Evolutionary conservation across 2,888 invertebrate genomes (phyloP).

Genomic region (Sphinx pinastri): DNA sequence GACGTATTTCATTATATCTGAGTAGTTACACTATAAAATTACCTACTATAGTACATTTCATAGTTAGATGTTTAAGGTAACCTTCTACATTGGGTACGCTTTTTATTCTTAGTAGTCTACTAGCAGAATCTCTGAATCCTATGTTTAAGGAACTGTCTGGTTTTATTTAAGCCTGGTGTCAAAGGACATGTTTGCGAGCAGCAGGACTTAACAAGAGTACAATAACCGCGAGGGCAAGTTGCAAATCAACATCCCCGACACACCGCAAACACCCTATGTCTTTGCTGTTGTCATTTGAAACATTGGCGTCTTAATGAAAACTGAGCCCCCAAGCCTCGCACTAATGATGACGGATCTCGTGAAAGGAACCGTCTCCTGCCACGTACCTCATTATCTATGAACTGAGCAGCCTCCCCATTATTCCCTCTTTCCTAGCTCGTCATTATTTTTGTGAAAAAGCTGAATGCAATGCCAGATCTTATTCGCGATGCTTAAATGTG

Average conservation of each 20-base stretch:
- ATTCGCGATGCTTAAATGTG: background rate
- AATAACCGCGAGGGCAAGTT: constrained; percentile 46
- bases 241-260: constrained; percentile 46
- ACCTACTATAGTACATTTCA: too few relatives aligned
- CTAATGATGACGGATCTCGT: constrained; percentile 79
- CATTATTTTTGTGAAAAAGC: constrained; percentile 53
- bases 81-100: too few relatives aligned
- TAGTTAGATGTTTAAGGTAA: background rate
- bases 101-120: background rate
- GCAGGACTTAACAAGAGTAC: constrained; percentile 21
- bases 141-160: too few relatives aligned
- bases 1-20: too few relatives aligned
- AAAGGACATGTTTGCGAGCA: background rate
- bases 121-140: too few relatives aligned
- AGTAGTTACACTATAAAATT: too few relatives aligned
- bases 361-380: constrained; percentile 69
- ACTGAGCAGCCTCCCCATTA: constrained; percentile 30
- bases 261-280: constrained; percentile 34
- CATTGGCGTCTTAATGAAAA: constrained; percentile 78
- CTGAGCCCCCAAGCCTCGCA: constrained; percentile 66
- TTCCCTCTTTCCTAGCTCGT: constrained; percentile 46
- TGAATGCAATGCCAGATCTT: constrained; percentile 44
- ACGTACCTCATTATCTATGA: constrained; percentile 73
- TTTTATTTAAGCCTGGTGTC: background rate
- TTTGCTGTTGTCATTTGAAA: constrained; percentile 65